phyloP scores from a whole-genome alignment of 2,113 vertebrate species.

The Chaetodon trifascialis region DNA sequence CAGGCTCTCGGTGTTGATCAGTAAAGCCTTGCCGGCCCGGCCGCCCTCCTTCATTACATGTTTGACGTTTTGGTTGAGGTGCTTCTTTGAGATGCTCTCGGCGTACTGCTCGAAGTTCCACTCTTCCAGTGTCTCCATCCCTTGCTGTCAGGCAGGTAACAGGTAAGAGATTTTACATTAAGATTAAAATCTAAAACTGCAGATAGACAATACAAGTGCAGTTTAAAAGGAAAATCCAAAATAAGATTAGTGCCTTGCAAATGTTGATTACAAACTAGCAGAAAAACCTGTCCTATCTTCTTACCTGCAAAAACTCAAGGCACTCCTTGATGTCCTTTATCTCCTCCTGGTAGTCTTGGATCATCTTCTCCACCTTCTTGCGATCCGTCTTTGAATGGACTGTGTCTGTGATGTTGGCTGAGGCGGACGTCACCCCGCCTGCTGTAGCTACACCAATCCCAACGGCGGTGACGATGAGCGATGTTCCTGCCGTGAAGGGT shows the following conservation, averaged over 20 bases:
- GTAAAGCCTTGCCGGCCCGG: slow-evolving; percentile 81
- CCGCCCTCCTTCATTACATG: slow-evolving; percentile 82
- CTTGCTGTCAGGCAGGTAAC: slow-evolving; percentile 68
- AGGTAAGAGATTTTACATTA: not conserved
- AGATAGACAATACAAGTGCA: no score
- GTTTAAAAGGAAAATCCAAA: no score
- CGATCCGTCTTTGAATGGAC: slow-evolving; percentile 84
- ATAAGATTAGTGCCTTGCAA: no score
- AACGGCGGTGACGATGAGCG: slow-evolving; percentile 84
- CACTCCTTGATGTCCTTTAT: slow-evolving; percentile 84
- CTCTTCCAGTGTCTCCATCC: slow-evolving; percentile 81
- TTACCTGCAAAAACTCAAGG: slow-evolving; percentile 83
- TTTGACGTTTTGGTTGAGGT: slow-evolving; percentile 82
- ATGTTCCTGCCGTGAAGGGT: slow-evolving; percentile 84
- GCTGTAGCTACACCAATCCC: slow-evolving; percentile 84
- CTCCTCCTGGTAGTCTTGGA: slow-evolving; percentile 80
- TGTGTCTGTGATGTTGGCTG: slow-evolving; percentile 85
- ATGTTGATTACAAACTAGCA: not conserved
- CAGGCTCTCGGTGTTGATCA: slow-evolving; percentile 79
- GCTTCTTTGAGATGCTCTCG: slow-evolving; percentile 78
- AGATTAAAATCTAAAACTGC: not conserved
- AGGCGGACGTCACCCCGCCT: slow-evolving; percentile 82
- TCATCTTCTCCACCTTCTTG: slow-evolving; percentile 86
- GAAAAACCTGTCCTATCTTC: not conserved
- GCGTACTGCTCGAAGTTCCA: slow-evolving; percentile 83